phyloP scores from a whole-genome alignment of 1,140 invertebrate genomes.

The Steinernema khuongi region DNA sequence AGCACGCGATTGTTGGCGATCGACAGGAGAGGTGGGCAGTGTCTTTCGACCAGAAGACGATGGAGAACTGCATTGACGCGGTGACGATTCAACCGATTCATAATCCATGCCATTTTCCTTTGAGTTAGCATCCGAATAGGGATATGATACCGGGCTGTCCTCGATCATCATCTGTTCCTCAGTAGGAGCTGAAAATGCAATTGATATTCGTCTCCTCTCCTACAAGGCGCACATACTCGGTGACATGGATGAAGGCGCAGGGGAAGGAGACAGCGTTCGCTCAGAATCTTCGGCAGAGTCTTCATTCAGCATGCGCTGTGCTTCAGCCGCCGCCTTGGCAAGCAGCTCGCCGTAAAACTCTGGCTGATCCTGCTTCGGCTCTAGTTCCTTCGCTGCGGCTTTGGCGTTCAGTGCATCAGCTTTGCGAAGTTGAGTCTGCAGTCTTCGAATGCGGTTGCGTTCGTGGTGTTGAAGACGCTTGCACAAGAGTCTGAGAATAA shows the following conservation, averaged over 20 bases:
- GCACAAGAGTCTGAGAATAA: slow-evolving; percentile 37
- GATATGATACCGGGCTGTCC: background rate
- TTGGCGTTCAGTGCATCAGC: slow-evolving; percentile 28
- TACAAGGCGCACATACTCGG: background rate
- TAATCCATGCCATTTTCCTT: slow-evolving; percentile 6
- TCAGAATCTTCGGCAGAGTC: slow-evolving; percentile 1
- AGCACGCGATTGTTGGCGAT: background rate
- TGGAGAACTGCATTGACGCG: background rate
- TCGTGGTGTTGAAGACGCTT: slow-evolving; percentile 43
- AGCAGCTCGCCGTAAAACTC: background rate
- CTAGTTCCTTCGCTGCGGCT: background rate
- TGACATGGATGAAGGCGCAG: background rate
- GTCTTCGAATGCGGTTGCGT: slow-evolving; percentile 40
- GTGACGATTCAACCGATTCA: background rate
- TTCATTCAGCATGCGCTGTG: background rate
- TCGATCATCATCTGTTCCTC: background rate
- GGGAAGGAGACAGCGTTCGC: background rate
- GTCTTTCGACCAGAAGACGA: background rate
- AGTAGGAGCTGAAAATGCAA: background rate
- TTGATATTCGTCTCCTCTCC: background rate
- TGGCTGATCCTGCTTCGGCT: background rate
- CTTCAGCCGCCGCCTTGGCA: background rate
- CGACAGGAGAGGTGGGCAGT: background rate
- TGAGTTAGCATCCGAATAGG: background rate
- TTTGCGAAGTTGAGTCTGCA: slow-evolving; percentile 39